phyloP scores from a whole-genome alignment of 2,113 vertebrate genomes.

The Enhydra lutris region DNA sequence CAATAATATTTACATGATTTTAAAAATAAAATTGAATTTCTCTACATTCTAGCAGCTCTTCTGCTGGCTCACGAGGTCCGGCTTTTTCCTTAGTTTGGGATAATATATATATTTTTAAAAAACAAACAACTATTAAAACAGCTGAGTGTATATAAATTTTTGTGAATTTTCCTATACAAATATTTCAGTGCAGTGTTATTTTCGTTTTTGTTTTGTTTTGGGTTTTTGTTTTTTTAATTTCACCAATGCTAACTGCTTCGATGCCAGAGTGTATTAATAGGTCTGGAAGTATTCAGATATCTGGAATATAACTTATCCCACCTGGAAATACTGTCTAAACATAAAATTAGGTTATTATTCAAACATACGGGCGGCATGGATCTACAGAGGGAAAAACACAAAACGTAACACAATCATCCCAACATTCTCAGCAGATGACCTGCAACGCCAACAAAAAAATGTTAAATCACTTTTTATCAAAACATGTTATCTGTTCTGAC shows the following conservation, averaged over 20 bases:
- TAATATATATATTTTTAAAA: not conserved
- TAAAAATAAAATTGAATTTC: not conserved
- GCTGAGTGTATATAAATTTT: not conserved
- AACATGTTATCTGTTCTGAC: not conserved
- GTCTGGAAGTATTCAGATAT: not conserved
- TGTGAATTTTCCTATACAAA: not conserved
- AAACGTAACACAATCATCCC: not conserved
- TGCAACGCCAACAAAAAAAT: not conserved
- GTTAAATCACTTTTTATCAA: not conserved
- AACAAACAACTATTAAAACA: not conserved
- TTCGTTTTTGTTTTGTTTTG: not conserved
- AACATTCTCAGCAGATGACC: not conserved
- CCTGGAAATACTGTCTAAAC: slow-evolving; percentile 2
- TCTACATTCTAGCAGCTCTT: not conserved
- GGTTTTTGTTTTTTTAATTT: not conserved
- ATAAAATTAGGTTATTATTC: not conserved
- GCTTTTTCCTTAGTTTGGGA: not conserved
- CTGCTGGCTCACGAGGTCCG: not conserved
- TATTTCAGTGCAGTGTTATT: not conserved
- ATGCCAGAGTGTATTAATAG: not conserved
- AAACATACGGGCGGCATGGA: not conserved
- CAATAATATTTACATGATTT: not conserved
- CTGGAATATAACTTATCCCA: not conserved
- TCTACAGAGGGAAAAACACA: not conserved
- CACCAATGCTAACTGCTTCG: not conserved